These are phyloP conservation scores for Cheilosia scutellata DNA, from an alignment of 2,888 invertebrate species.

Conservation along the genomic window DNA sequence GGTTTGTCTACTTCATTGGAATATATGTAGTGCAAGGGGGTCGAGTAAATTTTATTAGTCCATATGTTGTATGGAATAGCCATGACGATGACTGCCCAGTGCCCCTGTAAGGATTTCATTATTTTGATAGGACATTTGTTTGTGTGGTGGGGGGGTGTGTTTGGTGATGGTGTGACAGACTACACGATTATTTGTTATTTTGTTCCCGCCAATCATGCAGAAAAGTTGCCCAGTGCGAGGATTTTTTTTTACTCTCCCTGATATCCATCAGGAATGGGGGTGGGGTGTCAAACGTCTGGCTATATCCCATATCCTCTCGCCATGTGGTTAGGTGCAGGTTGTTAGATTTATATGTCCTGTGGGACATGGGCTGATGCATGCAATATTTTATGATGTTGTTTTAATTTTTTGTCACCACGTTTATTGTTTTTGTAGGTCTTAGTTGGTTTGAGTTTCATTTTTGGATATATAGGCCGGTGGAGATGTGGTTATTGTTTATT, in stretches of 20 bases:
- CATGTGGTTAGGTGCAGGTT: constrained; percentile 63
- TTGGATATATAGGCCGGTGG: not conserved
- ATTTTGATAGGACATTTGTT: constrained; percentile 52
- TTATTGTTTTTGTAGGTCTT: constrained; percentile 37
- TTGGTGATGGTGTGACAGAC: constrained; percentile 39
- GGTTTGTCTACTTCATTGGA: constrained; percentile 78
- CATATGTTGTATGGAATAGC: constrained; percentile 29
- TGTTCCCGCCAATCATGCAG: constrained; percentile 61
- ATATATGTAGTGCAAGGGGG: not conserved
- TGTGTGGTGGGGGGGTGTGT: not conserved
- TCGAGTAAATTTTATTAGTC: constrained; percentile 51
- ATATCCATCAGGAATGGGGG: not conserved
- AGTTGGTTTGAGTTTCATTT: constrained; percentile 7
- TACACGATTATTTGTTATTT: constrained; percentile 57
- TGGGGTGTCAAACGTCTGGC: constrained; percentile 12
- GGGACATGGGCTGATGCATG: constrained; percentile 68
- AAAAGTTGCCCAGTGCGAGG: constrained; percentile 37
- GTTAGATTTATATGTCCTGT: constrained; percentile 66
- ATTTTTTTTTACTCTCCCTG: constrained; percentile 2
- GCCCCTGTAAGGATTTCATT: constrained; percentile 43
- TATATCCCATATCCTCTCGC: not conserved
- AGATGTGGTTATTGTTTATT: not conserved
- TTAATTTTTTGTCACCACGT: constrained; percentile 16
- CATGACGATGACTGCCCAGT: constrained; percentile 6
- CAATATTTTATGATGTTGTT: constrained; percentile 66